Base-by-base conservation (phyloP, 2,888 invertebrate species). In the Trileptium ribeirensis region DNA sequence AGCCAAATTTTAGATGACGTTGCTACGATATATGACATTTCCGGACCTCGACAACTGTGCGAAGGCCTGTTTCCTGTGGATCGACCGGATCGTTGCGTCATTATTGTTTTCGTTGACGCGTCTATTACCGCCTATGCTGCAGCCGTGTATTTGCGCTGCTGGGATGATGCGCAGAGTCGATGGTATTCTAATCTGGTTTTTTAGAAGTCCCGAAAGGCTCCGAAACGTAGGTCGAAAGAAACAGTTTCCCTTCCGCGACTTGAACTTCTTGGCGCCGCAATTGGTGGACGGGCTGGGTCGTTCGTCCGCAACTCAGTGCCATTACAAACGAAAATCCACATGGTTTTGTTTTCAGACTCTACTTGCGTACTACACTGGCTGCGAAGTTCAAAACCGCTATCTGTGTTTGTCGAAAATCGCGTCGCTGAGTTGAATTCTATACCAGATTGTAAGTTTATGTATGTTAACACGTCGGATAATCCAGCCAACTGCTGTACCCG, bases 401-500 rank as follows among this genome's bases (percentile, higher is more conserved):
- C 81, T 24, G 64, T 83, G 1, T 86, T 85, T 81, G 84, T 86
- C 0, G 74, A 78, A 1, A 86, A 86, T 74, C 81, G 86, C 3
- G 81, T 86, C 8, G 77, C 83, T 15, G 83, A 85, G 33, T 86
- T 87, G n/a, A n/a, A n/a, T n/a, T n/a, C n/a, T 40, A 77, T 82
- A 29, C 70, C 29, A 70, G 81, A 74, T 1, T 29, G 64, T 8
- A n/a, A 39, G 24, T 86, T 87, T 84, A 82, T 82, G 34, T 84
- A 87, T 77, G 85, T 86, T 29, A 37, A 67, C 1, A 82, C 85
- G 0, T 67, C 82, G 36, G 82, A 84, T 0, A 87, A 87, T 81
- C 86, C 87, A 0, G 87, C 86, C 2, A 87, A 87, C 81, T 79
- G 83, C 3, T 83, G 84, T 0, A 85, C 19, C 37, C 85, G 70